Evolutionary conservation across 2,797 vertebrate genomes (phyloP), one percentile per base, ranked within the genome.

Genomic region (Dipus sagitta): DNA sequence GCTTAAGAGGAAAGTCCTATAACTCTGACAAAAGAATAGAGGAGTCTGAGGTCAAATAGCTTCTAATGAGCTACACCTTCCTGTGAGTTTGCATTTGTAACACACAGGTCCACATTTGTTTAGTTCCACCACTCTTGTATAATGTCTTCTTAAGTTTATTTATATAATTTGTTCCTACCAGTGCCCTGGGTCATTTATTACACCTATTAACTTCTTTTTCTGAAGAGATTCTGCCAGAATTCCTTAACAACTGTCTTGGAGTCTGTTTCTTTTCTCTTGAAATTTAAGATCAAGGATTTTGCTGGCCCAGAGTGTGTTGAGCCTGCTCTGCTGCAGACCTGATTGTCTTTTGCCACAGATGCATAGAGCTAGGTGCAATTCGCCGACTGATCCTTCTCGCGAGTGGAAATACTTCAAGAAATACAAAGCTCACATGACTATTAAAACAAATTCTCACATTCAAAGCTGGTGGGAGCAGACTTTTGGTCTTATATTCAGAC

Each of bases 181-280:
- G 88, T 96, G 97, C 92, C 95, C 95, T 86, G 92, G 95, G 96
- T 97, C 97, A 95, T 97, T 97, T 97, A 97, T 97, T 97, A 97
- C 47, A 95, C 86, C 95, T 95, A 97, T 97, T 96, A 97, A 94
- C 95, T 90, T 95, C 90, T 88, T 77, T 93, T 72, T 91, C 86
- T 95, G 86, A 96, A 96, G 95, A 97, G 95, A 95, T 90, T 96
- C 94, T 96, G 93, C 95, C 93, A 97, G 95, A 89, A 96, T 97
- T 96, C 96, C 88, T 94, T 87, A 93, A 96, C 95, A 88, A 79
- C 92, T 14, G 4, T 93, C 77, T 76, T 42, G 2, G 81, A 72
- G 96, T 96, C 96, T 97, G 96, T 95, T 96, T 97, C 96, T 96
- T 96, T 80, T 97, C 96, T 92, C 52, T 90, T 86, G 92, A 96